Conservation (phyloP, 2,113 vertebrate genomes). For the Bostrychus sinensis region DNA sequence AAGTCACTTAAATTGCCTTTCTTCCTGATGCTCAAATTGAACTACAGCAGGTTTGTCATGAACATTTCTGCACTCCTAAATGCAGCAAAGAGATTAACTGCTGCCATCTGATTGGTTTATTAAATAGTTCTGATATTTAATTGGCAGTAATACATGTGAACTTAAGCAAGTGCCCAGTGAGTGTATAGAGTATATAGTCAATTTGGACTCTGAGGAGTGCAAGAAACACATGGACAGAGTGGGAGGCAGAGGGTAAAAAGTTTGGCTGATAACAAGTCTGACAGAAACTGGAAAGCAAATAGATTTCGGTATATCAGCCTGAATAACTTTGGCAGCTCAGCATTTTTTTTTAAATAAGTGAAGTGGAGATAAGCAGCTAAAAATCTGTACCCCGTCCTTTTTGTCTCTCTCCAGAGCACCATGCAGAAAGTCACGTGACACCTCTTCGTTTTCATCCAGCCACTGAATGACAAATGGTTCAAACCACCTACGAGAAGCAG, state of each 20-base stretch:
- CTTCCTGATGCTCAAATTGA: not conserved
- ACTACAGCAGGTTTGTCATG: not conserved
- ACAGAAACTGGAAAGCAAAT: constrained; percentile 40
- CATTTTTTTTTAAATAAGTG: constrained; percentile 20
- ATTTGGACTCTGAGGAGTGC: constrained; percentile 34
- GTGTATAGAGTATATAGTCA: constrained; percentile 18
- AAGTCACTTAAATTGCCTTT: no score
- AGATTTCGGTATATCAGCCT: constrained; percentile 52
- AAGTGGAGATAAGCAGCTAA: constrained; percentile 19
- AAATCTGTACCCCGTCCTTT: constrained; percentile 91
- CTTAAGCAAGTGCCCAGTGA: no score
- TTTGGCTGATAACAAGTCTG: constrained; percentile 43
- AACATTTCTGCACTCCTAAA: no score
- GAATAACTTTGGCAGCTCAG: constrained; percentile 45
- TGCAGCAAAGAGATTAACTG: not conserved
- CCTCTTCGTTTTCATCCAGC: constrained; percentile 98
- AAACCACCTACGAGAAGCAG: constrained; percentile 86
- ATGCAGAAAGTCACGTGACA: constrained; percentile 94
- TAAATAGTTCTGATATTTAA: not conserved
- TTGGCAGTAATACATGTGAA: no score
- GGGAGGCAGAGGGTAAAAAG: constrained; percentile 20
- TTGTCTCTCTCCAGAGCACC: constrained; percentile 97
- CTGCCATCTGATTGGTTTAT: not conserved
- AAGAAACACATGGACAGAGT: constrained; percentile 8
- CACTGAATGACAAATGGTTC: constrained; percentile 99